phyloP scores from a whole-genome alignment of 2,113 vertebrate genomes.

The Nothocercus julius region DNA sequence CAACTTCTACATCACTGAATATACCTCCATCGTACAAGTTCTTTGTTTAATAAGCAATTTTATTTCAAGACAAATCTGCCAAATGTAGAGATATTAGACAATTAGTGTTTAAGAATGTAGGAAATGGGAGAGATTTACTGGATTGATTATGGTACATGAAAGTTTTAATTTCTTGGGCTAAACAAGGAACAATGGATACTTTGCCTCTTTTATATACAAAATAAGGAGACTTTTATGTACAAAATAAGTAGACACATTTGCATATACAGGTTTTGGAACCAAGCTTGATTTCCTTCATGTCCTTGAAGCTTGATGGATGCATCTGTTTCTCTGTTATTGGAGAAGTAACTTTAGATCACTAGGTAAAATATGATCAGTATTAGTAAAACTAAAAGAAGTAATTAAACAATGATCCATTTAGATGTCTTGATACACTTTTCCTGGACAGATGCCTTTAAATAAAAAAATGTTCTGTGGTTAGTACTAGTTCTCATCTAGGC shows the following conservation, averaged over 20 bases:
- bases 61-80: conserved; percentile 15
- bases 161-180: not conserved
- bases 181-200: not conserved
- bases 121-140: conserved; percentile 3
- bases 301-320: not conserved
- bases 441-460: not conserved
- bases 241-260: not conserved
- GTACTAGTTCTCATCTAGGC: not conserved
- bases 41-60: not conserved
- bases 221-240: not conserved
- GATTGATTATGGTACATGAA: not conserved
- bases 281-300: not conserved
- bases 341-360: not conserved
- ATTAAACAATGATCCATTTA: not conserved
- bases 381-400: not conserved
- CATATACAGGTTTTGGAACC: not conserved
- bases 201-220: not conserved
- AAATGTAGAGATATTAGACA: not conserved
- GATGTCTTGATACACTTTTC: not conserved
- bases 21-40: not conserved
- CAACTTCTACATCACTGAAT: not conserved
- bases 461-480: not conserved
- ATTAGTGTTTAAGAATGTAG: not conserved
- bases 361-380: not conserved
- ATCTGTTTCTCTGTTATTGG: not conserved